These are phyloP conservation scores for Diglossa brunneiventris DNA, from an alignment of 2,113 vertebrate species.

Conservation along the genomic window DNA sequence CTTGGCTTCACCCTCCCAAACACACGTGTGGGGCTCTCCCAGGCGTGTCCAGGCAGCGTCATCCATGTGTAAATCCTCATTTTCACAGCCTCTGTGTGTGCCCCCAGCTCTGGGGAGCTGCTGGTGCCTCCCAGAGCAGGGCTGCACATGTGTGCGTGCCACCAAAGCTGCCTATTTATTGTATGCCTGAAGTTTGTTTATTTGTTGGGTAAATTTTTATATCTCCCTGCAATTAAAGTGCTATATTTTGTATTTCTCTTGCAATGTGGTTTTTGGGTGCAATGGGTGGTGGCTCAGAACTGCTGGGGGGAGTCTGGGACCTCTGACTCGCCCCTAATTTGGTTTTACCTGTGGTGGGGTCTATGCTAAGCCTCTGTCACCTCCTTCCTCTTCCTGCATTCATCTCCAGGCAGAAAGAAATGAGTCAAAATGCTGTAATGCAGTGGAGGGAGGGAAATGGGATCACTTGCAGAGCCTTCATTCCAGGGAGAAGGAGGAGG, in stretches of 20 bases:
- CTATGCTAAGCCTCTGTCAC: background rate
- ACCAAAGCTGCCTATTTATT: constrained; percentile 71
- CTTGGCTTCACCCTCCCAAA: background rate
- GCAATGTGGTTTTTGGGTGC: background rate
- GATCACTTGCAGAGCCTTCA: rapidly evolving
- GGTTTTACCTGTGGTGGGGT: background rate
- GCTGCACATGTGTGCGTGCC: background rate
- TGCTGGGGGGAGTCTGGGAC: background rate
- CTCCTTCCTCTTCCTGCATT: background rate
- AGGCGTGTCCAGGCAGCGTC: constrained; percentile 29
- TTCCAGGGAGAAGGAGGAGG: background rate
- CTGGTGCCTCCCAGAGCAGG: background rate
- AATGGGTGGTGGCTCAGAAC: too few species aligned
- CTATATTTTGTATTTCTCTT: constrained; percentile 49
- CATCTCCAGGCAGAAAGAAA: background rate
- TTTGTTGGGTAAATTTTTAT: background rate
- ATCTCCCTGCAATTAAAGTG: constrained; percentile 64
- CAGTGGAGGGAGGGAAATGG: background rate
- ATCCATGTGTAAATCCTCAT: constrained; percentile 34
- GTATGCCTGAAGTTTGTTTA: background rate
- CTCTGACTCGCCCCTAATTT: background rate
- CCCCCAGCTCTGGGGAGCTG: background rate
- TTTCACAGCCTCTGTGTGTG: background rate
- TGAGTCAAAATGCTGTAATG: background rate
- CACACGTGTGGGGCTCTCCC: background rate